Conservation (phyloP, 1,140 invertebrate genomes). For the Trichogramma pretiosum region DNA sequence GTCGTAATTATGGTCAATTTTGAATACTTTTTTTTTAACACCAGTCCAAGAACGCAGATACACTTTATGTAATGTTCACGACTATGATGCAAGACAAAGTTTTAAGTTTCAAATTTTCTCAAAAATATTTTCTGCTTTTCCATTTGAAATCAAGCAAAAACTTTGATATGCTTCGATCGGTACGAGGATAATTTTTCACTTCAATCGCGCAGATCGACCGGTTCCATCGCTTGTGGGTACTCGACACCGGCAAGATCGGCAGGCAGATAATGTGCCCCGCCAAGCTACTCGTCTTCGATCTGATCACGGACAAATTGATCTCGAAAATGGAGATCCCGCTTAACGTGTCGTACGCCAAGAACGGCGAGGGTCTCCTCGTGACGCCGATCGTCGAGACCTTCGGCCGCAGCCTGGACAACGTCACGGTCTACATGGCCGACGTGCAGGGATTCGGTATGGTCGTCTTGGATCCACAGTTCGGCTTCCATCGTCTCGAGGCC, state of each 20-base stretch:
- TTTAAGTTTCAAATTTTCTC: too few species aligned
- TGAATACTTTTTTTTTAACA: too few species aligned
- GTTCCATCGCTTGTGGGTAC: slow-evolving; percentile 44
- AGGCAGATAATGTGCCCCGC: slow-evolving; percentile 36
- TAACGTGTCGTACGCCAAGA: slow-evolving; percentile 18
- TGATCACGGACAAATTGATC: slow-evolving; percentile 37
- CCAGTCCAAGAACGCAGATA: too few species aligned
- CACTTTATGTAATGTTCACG: too few species aligned
- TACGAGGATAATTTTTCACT: not conserved
- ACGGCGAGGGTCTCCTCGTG: slow-evolving; percentile 6
- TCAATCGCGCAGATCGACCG: slow-evolving; percentile 30
- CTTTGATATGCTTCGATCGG: not conserved
- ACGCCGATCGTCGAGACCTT: slow-evolving; percentile 17
- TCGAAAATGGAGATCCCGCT: slow-evolving; percentile 33
- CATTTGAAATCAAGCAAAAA: too few species aligned
- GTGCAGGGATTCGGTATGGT: slow-evolving; percentile 50
- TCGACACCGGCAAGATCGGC: slow-evolving; percentile 43
- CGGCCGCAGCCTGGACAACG: not conserved
- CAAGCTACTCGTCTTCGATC: slow-evolving; percentile 41
- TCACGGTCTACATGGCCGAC: slow-evolving; percentile 51
- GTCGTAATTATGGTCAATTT: too few species aligned
- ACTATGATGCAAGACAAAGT: too few species aligned
- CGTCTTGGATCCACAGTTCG: slow-evolving; percentile 45
- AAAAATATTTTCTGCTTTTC: too few species aligned
- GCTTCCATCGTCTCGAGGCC: not conserved